phyloP scores from a whole-genome alignment of 2,797 vertebrate species.

The Pogonophryne albipinna region DNA sequence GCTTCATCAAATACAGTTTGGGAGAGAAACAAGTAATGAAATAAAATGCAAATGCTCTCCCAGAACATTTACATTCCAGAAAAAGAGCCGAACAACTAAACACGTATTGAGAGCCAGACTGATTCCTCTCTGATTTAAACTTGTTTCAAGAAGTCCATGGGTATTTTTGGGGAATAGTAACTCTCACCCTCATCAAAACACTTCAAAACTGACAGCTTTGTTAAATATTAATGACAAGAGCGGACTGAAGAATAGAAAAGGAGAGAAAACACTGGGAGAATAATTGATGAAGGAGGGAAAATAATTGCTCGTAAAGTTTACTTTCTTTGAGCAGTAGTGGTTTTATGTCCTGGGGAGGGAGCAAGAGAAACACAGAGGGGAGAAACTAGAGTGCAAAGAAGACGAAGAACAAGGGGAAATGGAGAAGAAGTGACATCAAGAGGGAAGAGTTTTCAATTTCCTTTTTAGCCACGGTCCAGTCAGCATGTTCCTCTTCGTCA shows the following conservation, averaged over 20 bases:
- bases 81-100: neutral
- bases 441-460: conserved; percentile 16
- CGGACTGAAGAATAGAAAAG: conserved; percentile 34
- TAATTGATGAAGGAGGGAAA: conserved; percentile 57
- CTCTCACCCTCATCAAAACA: conserved; percentile 49
- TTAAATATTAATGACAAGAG: conserved; percentile 59
- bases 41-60: neutral
- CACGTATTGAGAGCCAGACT: neutral
- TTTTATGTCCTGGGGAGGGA: conserved; percentile 28
- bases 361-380: neutral
- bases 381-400: neutral
- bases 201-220: conserved; percentile 61
- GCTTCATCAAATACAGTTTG: neutral
- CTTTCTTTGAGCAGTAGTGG: conserved; percentile 21
- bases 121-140: neutral
- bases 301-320: conserved; percentile 55
- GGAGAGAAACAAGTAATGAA: neutral
- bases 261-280: conserved; percentile 42
- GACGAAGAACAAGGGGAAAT: conserved; percentile 1
- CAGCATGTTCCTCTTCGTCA: conserved; percentile 4
- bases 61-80: neutral
- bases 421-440: conserved; percentile 12
- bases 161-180: conserved; percentile 24
- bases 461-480: conserved; percentile 22
- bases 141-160: conserved; percentile 17